These are phyloP conservation scores for Hylomyscus alleni DNA, from an alignment of 2,797 vertebrate genomes.

Conservation along the genomic window DNA sequence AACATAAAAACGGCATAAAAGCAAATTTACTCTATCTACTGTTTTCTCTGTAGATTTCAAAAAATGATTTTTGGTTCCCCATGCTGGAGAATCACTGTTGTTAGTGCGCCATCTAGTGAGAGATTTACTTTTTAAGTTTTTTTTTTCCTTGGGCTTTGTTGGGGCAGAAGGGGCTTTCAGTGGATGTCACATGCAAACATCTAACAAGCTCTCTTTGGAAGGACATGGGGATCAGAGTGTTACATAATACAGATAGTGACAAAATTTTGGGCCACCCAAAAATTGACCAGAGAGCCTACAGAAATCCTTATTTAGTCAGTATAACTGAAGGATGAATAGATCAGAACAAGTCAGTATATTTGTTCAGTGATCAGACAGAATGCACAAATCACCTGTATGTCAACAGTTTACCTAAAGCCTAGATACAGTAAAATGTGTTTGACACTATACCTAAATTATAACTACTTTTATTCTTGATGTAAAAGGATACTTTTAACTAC, in stretches of 20 bases:
- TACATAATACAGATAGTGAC: neutral
- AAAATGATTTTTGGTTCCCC: neutral
- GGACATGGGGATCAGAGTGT: neutral
- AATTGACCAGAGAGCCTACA: neutral
- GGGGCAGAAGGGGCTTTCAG: neutral
- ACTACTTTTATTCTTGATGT: constrained; percentile 42
- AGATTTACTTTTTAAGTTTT: too few relatives aligned
- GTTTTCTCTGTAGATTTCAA: neutral
- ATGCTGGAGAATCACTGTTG: neutral
- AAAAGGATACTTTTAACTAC: neutral
- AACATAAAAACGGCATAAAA: neutral
- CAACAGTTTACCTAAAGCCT: neutral
- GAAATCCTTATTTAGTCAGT: constrained; percentile 21
- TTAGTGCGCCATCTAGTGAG: constrained; percentile 77
- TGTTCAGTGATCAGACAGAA: neutral
- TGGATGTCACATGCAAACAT: neutral
- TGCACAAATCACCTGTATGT: neutral
- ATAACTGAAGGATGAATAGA: constrained; percentile 17
- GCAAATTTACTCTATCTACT: neutral
- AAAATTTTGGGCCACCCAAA: neutral
- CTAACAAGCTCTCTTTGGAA: neutral
- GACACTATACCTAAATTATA: neutral
- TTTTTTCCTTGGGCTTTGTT: constrained; percentile 38
- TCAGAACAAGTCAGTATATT: neutral
- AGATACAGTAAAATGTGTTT: neutral